These are phyloP conservation scores for Okapia johnstoni DNA, from an alignment of 2,113 vertebrate species.

Conservation along the genomic window DNA sequence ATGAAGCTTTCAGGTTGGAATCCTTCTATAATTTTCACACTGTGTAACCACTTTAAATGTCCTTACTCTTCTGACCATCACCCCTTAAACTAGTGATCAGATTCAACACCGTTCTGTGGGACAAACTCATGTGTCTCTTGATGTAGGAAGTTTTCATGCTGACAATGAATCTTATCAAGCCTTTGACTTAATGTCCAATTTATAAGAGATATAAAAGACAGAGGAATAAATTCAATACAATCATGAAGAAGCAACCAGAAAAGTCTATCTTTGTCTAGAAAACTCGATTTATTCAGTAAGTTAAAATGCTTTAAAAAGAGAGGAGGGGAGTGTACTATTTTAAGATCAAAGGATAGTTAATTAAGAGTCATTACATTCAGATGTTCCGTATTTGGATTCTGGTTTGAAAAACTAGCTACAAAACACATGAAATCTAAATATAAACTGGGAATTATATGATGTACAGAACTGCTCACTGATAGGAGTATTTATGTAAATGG, in stretches of 20 bases:
- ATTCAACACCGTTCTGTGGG: neutral
- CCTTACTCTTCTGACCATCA: neutral
- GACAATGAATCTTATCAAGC: neutral
- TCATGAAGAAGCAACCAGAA: neutral
- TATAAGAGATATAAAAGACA: neutral
- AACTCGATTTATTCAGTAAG: neutral
- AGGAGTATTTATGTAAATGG: neutral
- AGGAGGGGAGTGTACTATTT: neutral
- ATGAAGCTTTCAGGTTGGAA: neutral
- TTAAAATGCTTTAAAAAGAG: neutral
- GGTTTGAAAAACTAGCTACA: neutral
- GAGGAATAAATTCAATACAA: neutral
- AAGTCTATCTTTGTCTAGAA: neutral
- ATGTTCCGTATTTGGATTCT: neutral
- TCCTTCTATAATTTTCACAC: neutral
- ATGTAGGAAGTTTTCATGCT: neutral
- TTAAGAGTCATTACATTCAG: neutral
- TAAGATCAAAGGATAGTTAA: neutral
- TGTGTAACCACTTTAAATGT: neutral
- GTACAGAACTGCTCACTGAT: neutral
- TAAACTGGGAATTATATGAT: neutral
- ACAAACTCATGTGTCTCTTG: neutral
- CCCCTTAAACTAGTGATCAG: neutral
- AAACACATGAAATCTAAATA: neutral
- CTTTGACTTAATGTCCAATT: neutral